phyloP scores from a whole-genome alignment of 2,113 vertebrate genomes.

The Hemibagrus wyckioides region DNA sequence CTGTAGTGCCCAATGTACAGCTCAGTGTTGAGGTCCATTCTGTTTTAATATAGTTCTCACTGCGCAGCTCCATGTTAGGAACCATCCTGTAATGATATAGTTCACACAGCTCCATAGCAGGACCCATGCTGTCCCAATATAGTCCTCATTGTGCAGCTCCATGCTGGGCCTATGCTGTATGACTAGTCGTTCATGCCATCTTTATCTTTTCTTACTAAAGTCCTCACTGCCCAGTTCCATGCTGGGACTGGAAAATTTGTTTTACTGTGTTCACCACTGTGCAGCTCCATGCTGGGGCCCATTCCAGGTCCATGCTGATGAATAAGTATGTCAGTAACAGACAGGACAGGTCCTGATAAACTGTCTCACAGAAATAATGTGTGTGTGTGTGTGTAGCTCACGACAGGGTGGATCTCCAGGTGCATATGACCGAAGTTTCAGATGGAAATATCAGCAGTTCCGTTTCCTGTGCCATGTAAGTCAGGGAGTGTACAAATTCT shows the following conservation, averaged over 20 bases:
- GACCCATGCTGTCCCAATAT: background rate
- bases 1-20: too few relatives aligned
- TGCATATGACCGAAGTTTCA: conserved; percentile 95
- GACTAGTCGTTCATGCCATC: too few relatives aligned
- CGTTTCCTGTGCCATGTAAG: conserved; percentile 97
- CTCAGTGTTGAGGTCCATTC: too few relatives aligned
- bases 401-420: conserved; percentile 90
- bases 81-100: too few relatives aligned
- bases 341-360: background rate
- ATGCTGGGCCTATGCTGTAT: too few relatives aligned
- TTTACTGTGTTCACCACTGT: background rate
- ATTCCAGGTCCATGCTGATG: background rate
- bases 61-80: background rate
- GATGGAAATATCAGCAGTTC: conserved; percentile 99
- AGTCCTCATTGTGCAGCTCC: conserved; percentile 25
- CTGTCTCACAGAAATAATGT: background rate
- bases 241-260: background rate
- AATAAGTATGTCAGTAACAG: background rate
- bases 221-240: conserved; percentile 22
- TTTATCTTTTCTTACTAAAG: too few relatives aligned
- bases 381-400: conserved; percentile 60
- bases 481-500: conserved; percentile 41
- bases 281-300: conserved; percentile 1
- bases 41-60: background rate
- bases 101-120: background rate